Evolutionary conservation across 1,140 invertebrate genomes (phyloP).

Genomic region (Leptestheria dahalacensis): DNA sequence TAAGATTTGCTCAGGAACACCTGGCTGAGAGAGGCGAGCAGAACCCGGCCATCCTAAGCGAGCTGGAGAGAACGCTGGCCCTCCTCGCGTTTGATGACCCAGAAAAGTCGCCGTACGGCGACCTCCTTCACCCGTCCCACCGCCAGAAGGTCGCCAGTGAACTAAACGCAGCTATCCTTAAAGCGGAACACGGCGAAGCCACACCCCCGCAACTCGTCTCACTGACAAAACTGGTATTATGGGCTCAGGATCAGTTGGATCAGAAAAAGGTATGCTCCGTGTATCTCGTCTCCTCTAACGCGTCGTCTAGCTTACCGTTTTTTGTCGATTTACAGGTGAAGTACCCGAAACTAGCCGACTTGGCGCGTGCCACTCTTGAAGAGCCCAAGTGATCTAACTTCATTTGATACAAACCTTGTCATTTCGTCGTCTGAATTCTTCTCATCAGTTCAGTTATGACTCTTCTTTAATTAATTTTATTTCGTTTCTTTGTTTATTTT

Average conservation of each 20-base stretch:
- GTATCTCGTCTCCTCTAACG: conserved; percentile 4
- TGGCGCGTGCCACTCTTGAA: conserved; percentile 64
- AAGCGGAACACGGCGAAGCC: conserved; percentile 74
- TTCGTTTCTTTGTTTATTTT: too few relatives aligned
- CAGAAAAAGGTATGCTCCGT: conserved; percentile 54
- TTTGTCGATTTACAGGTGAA: conserved; percentile 34
- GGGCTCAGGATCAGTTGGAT: conserved; percentile 89
- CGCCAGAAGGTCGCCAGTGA: conserved; percentile 94
- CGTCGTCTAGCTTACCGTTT: neutral
- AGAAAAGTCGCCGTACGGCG: conserved; percentile 82
- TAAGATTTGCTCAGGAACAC: conserved; percentile 90
- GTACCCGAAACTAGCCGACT: conserved; percentile 82
- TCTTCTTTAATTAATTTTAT: neutral
- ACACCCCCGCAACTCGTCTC: conserved; percentile 76
- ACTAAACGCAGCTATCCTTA: conserved; percentile 87
- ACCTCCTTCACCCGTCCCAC: conserved; percentile 80
- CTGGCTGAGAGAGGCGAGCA: conserved; percentile 79
- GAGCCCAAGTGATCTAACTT: conserved; percentile 40
- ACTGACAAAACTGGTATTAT: conserved; percentile 78
- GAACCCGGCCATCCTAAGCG: conserved; percentile 40
- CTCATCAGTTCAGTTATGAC: neutral
- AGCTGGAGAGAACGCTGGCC: conserved; percentile 65
- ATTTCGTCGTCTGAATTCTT: neutral
- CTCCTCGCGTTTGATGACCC: conserved; percentile 94
- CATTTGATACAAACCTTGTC: neutral